Evolutionary conservation across 2,113 vertebrate species (phyloP), one percentile per base, ranked within the genome.

Genomic region (Rhabdomys dilectus): DNA sequence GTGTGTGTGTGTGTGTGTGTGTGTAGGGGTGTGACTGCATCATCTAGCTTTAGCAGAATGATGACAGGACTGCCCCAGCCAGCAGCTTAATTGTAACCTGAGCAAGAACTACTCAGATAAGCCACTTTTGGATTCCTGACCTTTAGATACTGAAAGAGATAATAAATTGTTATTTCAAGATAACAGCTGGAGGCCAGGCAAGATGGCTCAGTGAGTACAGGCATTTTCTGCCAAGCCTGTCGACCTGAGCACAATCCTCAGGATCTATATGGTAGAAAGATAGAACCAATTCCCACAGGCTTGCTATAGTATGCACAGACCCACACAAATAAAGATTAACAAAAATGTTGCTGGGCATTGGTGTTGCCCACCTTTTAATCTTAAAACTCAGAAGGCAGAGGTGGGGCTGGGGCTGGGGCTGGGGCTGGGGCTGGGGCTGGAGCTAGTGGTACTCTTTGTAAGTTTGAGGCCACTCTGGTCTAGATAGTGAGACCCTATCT

Each of bases 141-240:
- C 60, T 82, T 92, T 93, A 95, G 15, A 91, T 88, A 68, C 45
- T 12, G 24, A 58, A 48, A n/a, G 51, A 87, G 39, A 92, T 84
- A 72, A 92, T 85, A 73, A 48, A 92, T 85, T 96, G 60, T 51
- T 80, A 34, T 96, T 95, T 96, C 75, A 53, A 92, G 42, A 42
- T 73, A 84, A 29, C 81, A 84, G n/a, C 15, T 84, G 58, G n/a
- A 26, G 81, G 29, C 15, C 81, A 62, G 81, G 56, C 78, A 81
- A 56, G 78, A 81, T 81, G 51, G 51, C n/a, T 58, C 19, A 56
- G 19, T 13, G 17, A 81, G 51, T 81, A 56, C 5, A 58, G 19
- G 34, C 51, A n/a, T 58, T 78, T 53, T 56, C 51, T 58, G 51
- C 24, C n/a, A 62, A 62, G 24, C 24, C 24, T 62, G 58, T 39